Base-by-base conservation (phyloP, 2,888 invertebrate species). In the Stramonita haemastoma region DNA sequence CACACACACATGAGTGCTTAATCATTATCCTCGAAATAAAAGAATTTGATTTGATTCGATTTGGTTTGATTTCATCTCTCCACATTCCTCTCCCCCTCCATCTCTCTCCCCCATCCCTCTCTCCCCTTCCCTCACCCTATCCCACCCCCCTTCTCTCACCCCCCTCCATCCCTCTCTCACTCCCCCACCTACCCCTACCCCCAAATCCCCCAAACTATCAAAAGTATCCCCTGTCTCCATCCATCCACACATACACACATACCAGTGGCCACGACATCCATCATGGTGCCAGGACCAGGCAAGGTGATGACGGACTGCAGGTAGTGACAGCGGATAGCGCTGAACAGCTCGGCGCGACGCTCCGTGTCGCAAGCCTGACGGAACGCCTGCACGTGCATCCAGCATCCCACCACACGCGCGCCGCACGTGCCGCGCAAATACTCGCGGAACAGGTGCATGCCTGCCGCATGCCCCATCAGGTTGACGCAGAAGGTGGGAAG, bases 381-480 rank as follows among this genome's bases (percentile, higher is more conserved):
- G 73, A 89, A 89, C 1, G 56, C 34, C n/a, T 85, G 89, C 85
- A 89, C 85, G 85, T 89, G 73, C 85, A 89, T 70, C 85, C 84
- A 85, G 56, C 89, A 89, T n/a, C 34, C 70, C 29, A 60, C 32
- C 34, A 85, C 89, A 26, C 84, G 84, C 26, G 29, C 70, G 34
- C 89, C 89, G 73, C 84, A 5, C 36, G 70, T 60, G n/a, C 56
- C 85, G 17, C 77, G 84, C 29, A 89, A 73, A 32, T 85, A 73
- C 56, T 73, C 73, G 6, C 85, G 70, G 89, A 89, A 89, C 70
- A 89, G 70, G 77, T 89, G 56, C 85, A 89, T 85, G 70, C 89
- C 89, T n/a, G 89, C 89, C 22, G 66, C 89, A 73, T 26, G 70
- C 73, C 89, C 89, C 22, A 89, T 13, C 6, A 89, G 66, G 73